Base-by-base conservation (phyloP, 2,797 vertebrate species). In the Eupleurogrammus muticus region DNA sequence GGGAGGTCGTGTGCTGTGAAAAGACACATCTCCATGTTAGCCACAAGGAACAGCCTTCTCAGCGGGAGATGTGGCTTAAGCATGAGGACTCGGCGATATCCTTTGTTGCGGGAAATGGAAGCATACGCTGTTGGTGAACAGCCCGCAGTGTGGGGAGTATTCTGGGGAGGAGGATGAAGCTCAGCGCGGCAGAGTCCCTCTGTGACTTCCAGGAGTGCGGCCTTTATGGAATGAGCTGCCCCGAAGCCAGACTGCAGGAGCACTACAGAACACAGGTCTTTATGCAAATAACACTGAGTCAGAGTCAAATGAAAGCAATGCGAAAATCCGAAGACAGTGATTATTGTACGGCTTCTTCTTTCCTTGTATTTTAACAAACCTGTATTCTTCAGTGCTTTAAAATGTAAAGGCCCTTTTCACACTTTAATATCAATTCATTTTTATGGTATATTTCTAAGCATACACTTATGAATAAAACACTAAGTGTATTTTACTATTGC, bases 191-290 rank as follows among this genome's bases (percentile, higher is more conserved):
- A 53, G 80, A 83, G 83, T 84, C 78, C 76, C 74, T 79, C 78
- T 78, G 66, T 80, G 82, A 84, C 79, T 78, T 79, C 61, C 71
- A 87, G 71, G 77, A 79, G 79, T 80, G 70, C 71, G 70, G 66
- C 74, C 82, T 77, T 84, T 58, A 79, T 77, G 75, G 73, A 85
- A 78, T 63, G 71, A 86, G 80, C 71, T 75, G 51, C 75, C 81
- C 75, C 2, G 52, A 80, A 85, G 84, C 65, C 70, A 83, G 61
- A 72, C 77, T 66, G 61, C 53, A 51, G 23, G 59, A 78, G 77
- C 79, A 54, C 74, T 12, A 11, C 65, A 85, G 75, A 78, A 58
- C 50, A 54, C 76, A 59, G 79, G 74, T 86, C 82, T 84, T 81
- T 75, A 87, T 67, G 69, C 70, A 87, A 87, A 87, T 84, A 70